These are phyloP conservation scores for Yponomeuta evonymella DNA, from an alignment of 2,888 invertebrate genomes.

Conservation along the genomic window DNA sequence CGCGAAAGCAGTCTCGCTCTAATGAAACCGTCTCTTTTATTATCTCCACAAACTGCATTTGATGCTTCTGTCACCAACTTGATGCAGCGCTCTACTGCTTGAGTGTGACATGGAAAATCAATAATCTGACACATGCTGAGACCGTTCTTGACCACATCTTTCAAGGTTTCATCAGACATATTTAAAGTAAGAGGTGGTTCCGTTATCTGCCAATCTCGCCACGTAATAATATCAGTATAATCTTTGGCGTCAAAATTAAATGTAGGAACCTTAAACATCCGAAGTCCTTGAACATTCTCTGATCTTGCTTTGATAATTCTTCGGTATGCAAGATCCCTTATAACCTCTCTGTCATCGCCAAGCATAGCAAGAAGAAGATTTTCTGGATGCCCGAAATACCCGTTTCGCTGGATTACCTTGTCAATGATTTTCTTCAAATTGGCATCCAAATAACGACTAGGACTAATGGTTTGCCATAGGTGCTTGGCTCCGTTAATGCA, in stretches of 20 bases:
- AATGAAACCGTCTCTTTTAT: slow-evolving; percentile 20
- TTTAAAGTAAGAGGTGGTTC: slow-evolving; percentile 8
- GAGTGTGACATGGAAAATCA: slow-evolving; percentile 17
- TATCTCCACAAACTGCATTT: slow-evolving; percentile 17
- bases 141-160: neutral
- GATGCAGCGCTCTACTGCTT: slow-evolving; percentile 3
- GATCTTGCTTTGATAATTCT: slow-evolving; percentile 9
- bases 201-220: slow-evolving; percentile 17
- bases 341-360: neutral
- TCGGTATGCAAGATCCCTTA: slow-evolving; percentile 3
- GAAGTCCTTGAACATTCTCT: neutral
- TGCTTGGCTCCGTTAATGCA: neutral
- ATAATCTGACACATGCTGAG: slow-evolving; percentile 13
- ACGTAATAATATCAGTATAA: slow-evolving; percentile 16
- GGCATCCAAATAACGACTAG: slow-evolving; percentile 8
- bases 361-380: slow-evolving; percentile 8
- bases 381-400: slow-evolving; percentile 9
- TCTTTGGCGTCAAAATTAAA: slow-evolving; percentile 12
- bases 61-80: slow-evolving; percentile 19
- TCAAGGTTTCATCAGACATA: too few relatives aligned
- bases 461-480: neutral
- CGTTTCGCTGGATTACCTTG: slow-evolving; percentile 15
- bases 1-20: slow-evolving; percentile 18
- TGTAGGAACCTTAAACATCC: slow-evolving; percentile 5
- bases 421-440: slow-evolving; percentile 9